Conservation (phyloP, 2,797 vertebrate species). For the Craterocephalus amniculus region DNA sequence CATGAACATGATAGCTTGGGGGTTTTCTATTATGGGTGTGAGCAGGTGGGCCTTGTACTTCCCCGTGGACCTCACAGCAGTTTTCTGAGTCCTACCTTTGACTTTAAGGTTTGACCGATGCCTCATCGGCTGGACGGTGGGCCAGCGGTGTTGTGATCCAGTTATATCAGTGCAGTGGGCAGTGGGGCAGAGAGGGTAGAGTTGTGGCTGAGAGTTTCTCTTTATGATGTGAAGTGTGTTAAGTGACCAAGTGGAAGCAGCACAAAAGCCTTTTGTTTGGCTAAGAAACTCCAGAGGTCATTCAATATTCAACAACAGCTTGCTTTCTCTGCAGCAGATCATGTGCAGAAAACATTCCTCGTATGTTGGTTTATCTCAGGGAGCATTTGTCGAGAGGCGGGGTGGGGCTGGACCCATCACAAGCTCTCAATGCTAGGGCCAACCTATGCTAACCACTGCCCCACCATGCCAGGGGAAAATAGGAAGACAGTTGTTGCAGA, state of each 20-base stretch:
- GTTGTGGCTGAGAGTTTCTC: constrained; percentile 23
- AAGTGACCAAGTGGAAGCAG: constrained; percentile 60
- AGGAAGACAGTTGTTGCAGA: no score
- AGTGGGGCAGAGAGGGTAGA: constrained; percentile 34
- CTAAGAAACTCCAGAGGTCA: constrained; percentile 41
- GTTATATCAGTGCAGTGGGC: constrained; percentile 29
- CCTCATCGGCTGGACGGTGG: constrained; percentile 17
- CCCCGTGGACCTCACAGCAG: constrained; percentile 43
- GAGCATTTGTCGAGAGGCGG: not conserved
- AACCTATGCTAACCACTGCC: no score
- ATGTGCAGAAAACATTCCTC: not conserved
- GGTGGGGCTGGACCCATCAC: not conserved
- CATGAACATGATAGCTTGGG: constrained; percentile 52
- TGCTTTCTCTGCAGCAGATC: constrained; percentile 35
- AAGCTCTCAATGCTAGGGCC: not conserved
- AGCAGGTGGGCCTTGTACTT: constrained; percentile 48
- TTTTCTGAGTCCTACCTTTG: constrained; percentile 50
- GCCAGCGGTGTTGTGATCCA: constrained; percentile 18
- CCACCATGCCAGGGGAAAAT: no score
- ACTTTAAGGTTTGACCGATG: constrained; percentile 61
- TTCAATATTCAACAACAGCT: constrained; percentile 72
- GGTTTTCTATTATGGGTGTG: constrained; percentile 72
- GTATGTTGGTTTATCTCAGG: constrained; percentile 1
- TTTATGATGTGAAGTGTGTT: constrained; percentile 59
- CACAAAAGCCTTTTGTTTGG: constrained; percentile 66